These are phyloP conservation scores for Apis dorsata DNA, from an alignment of 1,140 invertebrate species.

Conservation along the genomic window DNA sequence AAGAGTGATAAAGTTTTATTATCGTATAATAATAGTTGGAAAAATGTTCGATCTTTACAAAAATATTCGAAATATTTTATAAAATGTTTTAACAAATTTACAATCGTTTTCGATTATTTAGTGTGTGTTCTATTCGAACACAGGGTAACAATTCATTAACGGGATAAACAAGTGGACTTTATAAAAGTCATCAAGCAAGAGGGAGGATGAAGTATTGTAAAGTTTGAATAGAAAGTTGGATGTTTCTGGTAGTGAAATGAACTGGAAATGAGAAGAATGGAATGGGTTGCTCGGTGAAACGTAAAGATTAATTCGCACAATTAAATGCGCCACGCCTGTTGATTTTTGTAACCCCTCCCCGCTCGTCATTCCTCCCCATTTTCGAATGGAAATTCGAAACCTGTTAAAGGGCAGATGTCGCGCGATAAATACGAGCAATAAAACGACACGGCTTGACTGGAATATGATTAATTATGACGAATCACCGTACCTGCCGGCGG, in stretches of 20 bases:
- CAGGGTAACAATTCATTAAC: too few relatives aligned
- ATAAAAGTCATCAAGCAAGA: too few relatives aligned
- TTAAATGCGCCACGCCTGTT: not conserved
- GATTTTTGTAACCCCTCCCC: not conserved
- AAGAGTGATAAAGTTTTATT: too few relatives aligned
- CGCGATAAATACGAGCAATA: constrained; percentile 40
- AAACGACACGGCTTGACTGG: constrained; percentile 36
- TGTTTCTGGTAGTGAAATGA: not conserved
- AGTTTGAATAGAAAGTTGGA: not conserved
- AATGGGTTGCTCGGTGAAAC: not conserved
- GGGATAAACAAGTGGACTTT: too few relatives aligned
- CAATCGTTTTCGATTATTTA: too few relatives aligned
- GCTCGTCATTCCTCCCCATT: not conserved
- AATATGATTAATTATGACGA: constrained; percentile 54
- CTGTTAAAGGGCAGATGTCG: constrained; percentile 1
- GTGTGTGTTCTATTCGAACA: too few relatives aligned
- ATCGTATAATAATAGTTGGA: too few relatives aligned
- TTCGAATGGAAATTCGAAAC: not conserved
- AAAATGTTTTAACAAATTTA: too few relatives aligned
- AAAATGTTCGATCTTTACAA: too few relatives aligned
- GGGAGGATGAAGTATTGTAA: not conserved
- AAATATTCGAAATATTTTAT: too few relatives aligned
- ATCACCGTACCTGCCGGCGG: not conserved
- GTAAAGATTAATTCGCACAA: not conserved
- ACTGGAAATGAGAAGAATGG: too few relatives aligned